Percentiles rank a stretch among this genome's conserved stretches.
Evolutionary conservation across 2,113 vertebrate genomes (phyloP).

Genomic region (Vidua macroura): DNA sequence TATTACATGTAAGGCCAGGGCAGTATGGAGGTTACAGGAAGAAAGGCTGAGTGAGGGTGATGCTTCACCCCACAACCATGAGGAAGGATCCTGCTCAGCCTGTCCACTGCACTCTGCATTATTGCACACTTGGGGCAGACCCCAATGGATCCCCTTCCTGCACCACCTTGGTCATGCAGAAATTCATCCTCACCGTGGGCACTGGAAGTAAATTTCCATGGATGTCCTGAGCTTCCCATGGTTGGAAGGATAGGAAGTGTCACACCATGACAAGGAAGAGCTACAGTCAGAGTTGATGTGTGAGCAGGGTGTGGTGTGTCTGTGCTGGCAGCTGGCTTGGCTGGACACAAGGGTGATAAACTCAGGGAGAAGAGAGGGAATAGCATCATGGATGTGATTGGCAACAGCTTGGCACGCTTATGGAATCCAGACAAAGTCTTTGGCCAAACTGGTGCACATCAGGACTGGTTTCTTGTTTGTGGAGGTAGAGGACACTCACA

Average conservation of each 20-base stretch:
- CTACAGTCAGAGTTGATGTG: background rate
- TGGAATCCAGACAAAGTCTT: background rate
- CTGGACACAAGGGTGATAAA: background rate
- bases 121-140: fast-evolving
- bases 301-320: background rate
- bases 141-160: background rate
- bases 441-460: background rate
- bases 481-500: background rate
- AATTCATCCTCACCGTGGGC: background rate
- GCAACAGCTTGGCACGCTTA: background rate
- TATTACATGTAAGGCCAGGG: background rate
- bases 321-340: background rate
- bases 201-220: background rate
- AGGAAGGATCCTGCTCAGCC: background rate
- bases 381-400: background rate
- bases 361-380: background rate
- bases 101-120: background rate
- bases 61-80: background rate
- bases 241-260: background rate
- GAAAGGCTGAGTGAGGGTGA: background rate
- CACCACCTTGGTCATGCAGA: background rate
- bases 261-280: background rate
- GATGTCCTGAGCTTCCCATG: background rate
- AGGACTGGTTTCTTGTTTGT: background rate
- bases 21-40: background rate